Evolutionary conservation across 2,888 invertebrate genomes (phyloP).

Genomic region (Miltochrista miniata): DNA sequence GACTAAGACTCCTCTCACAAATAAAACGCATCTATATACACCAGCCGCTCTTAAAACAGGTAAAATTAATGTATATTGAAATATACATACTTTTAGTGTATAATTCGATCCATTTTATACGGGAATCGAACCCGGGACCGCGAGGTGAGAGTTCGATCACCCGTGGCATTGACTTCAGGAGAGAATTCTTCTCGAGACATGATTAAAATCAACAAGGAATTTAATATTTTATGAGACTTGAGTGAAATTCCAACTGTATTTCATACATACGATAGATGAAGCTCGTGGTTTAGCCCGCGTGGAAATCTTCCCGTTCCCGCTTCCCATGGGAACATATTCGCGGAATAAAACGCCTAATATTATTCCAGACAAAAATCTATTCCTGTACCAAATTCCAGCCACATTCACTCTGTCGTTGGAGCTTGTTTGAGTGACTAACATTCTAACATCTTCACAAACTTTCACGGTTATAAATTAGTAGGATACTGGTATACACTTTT

Average conservation of each 20-base stretch:
- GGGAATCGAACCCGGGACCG: constrained; percentile 45
- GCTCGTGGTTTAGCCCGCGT: no score
- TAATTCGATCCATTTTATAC: constrained; percentile 44
- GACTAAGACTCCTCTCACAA: constrained; percentile 1
- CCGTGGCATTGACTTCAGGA: constrained; percentile 44
- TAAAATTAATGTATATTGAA: constrained; percentile 27
- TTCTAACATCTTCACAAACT: no score
- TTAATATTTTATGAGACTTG: constrained; percentile 9
- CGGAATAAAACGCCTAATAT: no score
- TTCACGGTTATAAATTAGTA: no score
- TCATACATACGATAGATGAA: no score
- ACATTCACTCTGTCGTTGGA: no score
- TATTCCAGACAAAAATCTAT: no score
- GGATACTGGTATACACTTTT: no score
- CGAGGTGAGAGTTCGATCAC: constrained; percentile 45
- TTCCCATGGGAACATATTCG: no score
- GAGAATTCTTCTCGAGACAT: constrained; percentile 16
- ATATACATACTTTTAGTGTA: constrained; percentile 35
- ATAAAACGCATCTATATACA: constrained; percentile 23
- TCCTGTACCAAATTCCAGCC: no score
- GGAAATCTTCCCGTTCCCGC: no score
- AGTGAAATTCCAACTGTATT: not conserved
- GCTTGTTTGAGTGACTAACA: no score
- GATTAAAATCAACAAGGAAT: constrained; percentile 16
- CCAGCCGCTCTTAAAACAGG: constrained; percentile 20